These are phyloP conservation scores for Colistium nudipinnis DNA, from an alignment of 2,113 vertebrate genomes.

Conservation along the genomic window DNA sequence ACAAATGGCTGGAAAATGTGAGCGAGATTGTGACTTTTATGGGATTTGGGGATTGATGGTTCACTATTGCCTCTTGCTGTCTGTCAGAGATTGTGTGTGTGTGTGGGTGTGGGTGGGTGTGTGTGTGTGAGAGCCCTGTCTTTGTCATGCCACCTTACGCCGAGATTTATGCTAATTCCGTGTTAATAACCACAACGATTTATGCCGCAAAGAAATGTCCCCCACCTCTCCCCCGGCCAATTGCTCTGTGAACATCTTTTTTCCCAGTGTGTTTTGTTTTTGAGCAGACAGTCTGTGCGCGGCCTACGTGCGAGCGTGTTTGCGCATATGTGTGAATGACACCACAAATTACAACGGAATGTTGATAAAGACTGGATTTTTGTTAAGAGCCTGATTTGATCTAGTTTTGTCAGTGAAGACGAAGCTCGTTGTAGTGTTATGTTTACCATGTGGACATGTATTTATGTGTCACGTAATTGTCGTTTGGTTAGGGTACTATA, in stretches of 20 bases:
- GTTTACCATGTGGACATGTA: too few relatives aligned
- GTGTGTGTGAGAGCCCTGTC: background rate
- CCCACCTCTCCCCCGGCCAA: constrained; percentile 21
- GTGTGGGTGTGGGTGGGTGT: background rate
- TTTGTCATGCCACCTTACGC: constrained; percentile 3
- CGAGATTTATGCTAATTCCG: constrained; percentile 15
- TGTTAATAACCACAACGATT: constrained; percentile 24
- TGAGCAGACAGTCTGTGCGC: too few relatives aligned
- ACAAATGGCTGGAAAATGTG: background rate
- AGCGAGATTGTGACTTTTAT: background rate
- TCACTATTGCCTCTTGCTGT: background rate
- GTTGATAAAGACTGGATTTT: too few relatives aligned
- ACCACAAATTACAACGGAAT: background rate
- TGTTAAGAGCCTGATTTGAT: background rate
- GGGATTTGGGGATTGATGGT: constrained; percentile 35
- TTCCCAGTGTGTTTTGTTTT: background rate
- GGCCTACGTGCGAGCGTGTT: background rate
- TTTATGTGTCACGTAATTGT: too few relatives aligned
- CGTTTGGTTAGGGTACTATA: too few relatives aligned
- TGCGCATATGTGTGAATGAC: background rate
- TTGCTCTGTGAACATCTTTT: constrained; percentile 4
- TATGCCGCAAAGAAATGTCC: constrained; percentile 24
- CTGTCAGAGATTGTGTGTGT: background rate
- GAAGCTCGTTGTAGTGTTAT: too few relatives aligned
- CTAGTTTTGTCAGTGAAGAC: background rate